A percentile compares a stretch with the other conserved stretches of the same genome.
These are phyloP conservation scores for Nerophis lumbriciformis DNA, from an alignment of 2,113 vertebrate genomes.

Conservation along the genomic window DNA sequence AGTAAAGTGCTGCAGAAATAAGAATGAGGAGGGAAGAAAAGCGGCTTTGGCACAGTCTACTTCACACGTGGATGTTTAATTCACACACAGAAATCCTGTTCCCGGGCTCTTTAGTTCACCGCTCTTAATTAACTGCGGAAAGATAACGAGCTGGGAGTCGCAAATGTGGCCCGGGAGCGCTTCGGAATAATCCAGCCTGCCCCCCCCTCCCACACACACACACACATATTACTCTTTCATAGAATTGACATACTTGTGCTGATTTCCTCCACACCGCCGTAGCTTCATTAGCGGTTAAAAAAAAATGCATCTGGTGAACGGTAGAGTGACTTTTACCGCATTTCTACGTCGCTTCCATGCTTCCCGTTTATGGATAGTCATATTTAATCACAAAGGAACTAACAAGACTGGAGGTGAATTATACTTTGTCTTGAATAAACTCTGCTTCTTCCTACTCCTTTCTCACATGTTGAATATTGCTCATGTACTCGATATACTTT, in stretches of 20 bases:
- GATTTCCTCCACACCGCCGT: constrained; percentile 32
- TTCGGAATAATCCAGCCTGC: constrained; percentile 36
- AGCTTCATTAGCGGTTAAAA: constrained; percentile 29
- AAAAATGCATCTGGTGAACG: constrained; percentile 13
- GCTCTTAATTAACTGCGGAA: constrained; percentile 48
- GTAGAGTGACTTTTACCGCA: not conserved
- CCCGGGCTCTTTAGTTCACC: constrained; percentile 36
- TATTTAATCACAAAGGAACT: too few relatives aligned
- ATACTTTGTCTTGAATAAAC: too few relatives aligned
- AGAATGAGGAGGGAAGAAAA: constrained; percentile 3
- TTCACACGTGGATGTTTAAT: constrained; percentile 32
- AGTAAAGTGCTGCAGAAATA: not conserved
- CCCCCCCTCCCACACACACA: not conserved
- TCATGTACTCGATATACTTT: too few relatives aligned
- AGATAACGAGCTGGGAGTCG: constrained; percentile 50
- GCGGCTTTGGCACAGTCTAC: constrained; percentile 1
- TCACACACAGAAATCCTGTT: constrained; percentile 29
- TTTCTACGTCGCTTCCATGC: too few relatives aligned
- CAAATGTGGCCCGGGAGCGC: constrained; percentile 36
- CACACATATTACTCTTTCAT: constrained; percentile 31
- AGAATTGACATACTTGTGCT: constrained; percentile 36
- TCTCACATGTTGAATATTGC: too few relatives aligned
- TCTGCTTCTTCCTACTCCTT: too few relatives aligned
- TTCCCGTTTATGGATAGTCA: too few relatives aligned
- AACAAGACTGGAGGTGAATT: too few relatives aligned